A percentile compares a stretch with the other conserved stretches of the same genome.
These are phyloP conservation scores for Pelobates cultripes DNA, from an alignment of 2,797 vertebrate species.

Conservation along the genomic window DNA sequence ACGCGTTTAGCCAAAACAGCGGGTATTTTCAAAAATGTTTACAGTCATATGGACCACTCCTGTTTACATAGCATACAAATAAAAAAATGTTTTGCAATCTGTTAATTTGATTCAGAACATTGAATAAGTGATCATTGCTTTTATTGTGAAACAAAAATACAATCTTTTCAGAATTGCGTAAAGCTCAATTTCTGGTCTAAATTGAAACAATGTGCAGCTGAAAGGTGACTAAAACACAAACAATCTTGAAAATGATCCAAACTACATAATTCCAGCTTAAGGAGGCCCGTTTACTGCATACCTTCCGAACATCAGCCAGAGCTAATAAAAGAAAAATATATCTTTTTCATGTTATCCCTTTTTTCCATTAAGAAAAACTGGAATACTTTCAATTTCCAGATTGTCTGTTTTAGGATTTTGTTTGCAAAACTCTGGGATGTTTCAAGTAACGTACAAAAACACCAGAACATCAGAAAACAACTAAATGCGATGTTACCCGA, in stretches of 20 bases:
- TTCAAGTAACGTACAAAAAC: constrained; percentile 16
- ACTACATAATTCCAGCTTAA: neutral
- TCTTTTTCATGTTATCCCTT: constrained; percentile 6
- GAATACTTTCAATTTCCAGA: constrained; percentile 5
- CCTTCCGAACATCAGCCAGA: constrained; percentile 11
- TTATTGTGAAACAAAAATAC: no score
- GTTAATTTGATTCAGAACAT: no score
- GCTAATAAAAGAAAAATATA: constrained; percentile 15
- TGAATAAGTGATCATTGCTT: no score
- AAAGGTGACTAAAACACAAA: constrained; percentile 29
- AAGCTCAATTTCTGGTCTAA: neutral
- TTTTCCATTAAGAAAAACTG: neutral
- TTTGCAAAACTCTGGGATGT: neutral
- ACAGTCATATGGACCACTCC: no score
- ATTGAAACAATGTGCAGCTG: neutral
- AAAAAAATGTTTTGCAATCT: no score
- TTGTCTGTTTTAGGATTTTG: neutral
- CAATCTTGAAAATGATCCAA: neutral
- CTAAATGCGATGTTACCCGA: neutral
- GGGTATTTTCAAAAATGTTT: no score
- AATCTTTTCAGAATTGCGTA: no score
- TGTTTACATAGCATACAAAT: no score
- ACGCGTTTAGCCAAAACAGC: no score
- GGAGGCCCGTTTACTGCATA: neutral
- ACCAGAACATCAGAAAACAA: neutral